Conservation (phyloP, 2,888 invertebrate species). For the Scaptomyza caliginosa region DNA sequence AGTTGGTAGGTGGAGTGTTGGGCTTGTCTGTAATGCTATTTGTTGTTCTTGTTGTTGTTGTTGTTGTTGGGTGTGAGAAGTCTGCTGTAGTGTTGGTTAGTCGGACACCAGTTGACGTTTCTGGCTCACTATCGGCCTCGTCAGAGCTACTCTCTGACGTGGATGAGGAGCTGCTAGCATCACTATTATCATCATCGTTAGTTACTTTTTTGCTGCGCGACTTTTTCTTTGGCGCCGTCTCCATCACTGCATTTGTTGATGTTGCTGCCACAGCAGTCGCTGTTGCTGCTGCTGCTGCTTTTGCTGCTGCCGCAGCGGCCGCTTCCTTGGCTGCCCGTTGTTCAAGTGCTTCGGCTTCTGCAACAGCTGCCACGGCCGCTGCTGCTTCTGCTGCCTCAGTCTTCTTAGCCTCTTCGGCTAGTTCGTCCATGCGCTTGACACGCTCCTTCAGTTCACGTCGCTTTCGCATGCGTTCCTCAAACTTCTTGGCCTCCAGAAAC, state of each 20-base stretch:
- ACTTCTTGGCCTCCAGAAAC: constrained; percentile 84
- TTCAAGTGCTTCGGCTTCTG: constrained; percentile 28
- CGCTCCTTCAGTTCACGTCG: constrained; percentile 93
- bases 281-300: constrained; percentile 4
- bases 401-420: constrained; percentile 47
- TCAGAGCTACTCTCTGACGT: constrained; percentile 79
- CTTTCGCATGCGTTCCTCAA: constrained; percentile 90
- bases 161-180: constrained; percentile 53
- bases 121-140: constrained; percentile 57
- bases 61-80: constrained; percentile 47
- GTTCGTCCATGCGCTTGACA: constrained; percentile 91
- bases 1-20: constrained; percentile 62
- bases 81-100: constrained; percentile 55
- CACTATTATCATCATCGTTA: constrained; percentile 66
- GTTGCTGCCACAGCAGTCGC: constrained; percentile 7
- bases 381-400: constrained; percentile 86
- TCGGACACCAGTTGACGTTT: constrained; percentile 47
- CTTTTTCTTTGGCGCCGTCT: constrained; percentile 65
- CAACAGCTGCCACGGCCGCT: constrained; percentile 62
- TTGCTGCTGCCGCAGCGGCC: constrained; percentile 35
- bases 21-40: constrained; percentile 56
- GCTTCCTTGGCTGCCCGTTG: constrained; percentile 23
- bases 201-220: constrained; percentile 81
- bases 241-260: constrained; percentile 22
- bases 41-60: constrained; percentile 52